These are phyloP conservation scores for Cyanistes caeruleus DNA, from an alignment of 2,113 vertebrate species.

Conservation along the genomic window DNA sequence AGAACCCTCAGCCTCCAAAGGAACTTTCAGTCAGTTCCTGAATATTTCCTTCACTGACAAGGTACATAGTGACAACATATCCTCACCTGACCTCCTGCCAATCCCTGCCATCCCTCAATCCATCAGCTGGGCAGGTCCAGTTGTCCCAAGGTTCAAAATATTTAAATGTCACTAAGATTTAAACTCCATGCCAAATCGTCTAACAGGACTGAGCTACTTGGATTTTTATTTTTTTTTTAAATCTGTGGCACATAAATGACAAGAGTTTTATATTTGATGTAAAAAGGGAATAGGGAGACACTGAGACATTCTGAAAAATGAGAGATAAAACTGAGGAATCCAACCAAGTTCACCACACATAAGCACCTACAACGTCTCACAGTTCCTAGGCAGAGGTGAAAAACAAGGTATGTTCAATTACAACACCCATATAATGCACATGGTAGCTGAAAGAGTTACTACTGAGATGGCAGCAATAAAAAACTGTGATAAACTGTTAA, in stretches of 20 bases:
- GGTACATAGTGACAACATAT: accelerated
- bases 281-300: not conserved
- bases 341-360: not conserved
- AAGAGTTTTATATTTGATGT: not conserved
- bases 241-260: not conserved
- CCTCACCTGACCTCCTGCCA: not conserved
- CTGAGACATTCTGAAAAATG: not conserved
- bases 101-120: not conserved
- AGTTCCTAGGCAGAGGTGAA: not conserved
- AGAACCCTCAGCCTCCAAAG: not conserved
- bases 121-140: not conserved
- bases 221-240: not conserved
- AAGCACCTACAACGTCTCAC: not conserved
- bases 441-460: not conserved
- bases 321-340: not conserved
- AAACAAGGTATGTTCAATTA: not conserved
- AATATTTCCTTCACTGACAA: not conserved
- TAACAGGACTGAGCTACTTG: not conserved
- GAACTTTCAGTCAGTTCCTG: not conserved
- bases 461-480: not conserved
- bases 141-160: not conserved
- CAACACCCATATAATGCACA: not conserved
- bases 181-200: not conserved
- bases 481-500: not conserved
- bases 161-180: not conserved